Evolutionary conservation across 2,888 invertebrate species (phyloP).

Genomic region (Deilephila porcellus): DNA sequence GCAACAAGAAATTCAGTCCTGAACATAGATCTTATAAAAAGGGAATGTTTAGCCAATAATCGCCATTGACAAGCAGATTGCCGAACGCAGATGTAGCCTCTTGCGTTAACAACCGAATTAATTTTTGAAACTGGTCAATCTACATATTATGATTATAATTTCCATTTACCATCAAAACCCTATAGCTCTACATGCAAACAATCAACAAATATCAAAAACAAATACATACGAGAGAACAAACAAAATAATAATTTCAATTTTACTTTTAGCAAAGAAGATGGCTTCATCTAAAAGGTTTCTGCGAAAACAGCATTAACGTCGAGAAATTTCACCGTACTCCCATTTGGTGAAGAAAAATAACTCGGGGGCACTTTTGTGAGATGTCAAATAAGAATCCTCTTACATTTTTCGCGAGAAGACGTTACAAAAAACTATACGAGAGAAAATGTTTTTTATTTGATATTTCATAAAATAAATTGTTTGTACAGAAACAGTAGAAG

Average conservation of each 20-base stretch:
- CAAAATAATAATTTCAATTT: neutral
- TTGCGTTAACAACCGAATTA: no score
- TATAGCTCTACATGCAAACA: no score
- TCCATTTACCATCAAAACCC: no score
- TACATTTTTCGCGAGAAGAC: neutral
- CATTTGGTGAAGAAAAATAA: conserved; percentile 16
- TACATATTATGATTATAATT: no score
- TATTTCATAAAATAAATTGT: neutral
- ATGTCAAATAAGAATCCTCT: conserved; percentile 28
- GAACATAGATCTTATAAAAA: no score
- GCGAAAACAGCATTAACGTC: conserved; percentile 19
- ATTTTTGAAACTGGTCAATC: no score
- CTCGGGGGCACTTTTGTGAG: conserved; percentile 17
- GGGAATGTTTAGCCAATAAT: no score
- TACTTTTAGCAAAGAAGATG: neutral
- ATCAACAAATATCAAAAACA: no score
- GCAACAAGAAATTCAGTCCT: no score
- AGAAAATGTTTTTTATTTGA: neutral
- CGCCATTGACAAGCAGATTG: no score
- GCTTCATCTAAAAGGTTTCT: conserved; percentile 6
- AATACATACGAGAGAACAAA: neutral
- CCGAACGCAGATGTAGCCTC: no score
- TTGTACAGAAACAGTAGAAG: neutral
- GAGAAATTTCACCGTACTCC: conserved; percentile 15
- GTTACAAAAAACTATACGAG: neutral